phyloP scores from a whole-genome alignment of 1,140 invertebrate species.

The Meloidogyne hapla region DNA sequence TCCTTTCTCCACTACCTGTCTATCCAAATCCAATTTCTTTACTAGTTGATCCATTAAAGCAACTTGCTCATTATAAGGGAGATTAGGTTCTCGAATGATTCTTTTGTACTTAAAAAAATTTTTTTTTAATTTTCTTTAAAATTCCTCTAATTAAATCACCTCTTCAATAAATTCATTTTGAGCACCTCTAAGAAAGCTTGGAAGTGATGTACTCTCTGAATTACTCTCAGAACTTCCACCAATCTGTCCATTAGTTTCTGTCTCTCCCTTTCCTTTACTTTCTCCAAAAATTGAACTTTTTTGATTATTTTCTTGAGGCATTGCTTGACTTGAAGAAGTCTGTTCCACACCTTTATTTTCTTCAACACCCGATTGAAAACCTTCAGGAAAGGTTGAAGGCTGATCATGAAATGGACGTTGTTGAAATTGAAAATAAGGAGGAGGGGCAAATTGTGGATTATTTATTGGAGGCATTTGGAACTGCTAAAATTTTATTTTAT shows the following conservation, averaged over 20 bases:
- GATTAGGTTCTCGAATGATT: slow-evolving; percentile 45
- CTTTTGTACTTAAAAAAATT: slow-evolving; percentile 39
- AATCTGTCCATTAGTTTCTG: no score
- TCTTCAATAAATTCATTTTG: slow-evolving; percentile 34
- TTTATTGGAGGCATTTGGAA: neutral
- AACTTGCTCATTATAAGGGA: slow-evolving; percentile 40
- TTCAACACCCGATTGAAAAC: neutral
- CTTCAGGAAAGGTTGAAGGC: neutral
- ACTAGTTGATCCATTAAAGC: slow-evolving; percentile 42
- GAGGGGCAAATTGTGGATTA: neutral
- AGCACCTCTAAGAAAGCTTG: slow-evolving; percentile 39
- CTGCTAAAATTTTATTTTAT: neutral
- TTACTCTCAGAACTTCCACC: neutral
- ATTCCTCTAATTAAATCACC: slow-evolving; percentile 22
- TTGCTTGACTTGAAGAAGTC: neutral
- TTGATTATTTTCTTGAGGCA: neutral
- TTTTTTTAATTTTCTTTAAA: neutral
- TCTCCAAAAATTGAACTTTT: neutral
- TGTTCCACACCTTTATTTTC: neutral
- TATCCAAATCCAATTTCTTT: slow-evolving; percentile 27
- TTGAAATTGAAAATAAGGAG: slow-evolving; percentile 1
- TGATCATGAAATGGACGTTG: slow-evolving; percentile 5
- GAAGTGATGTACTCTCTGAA: slow-evolving; percentile 14
- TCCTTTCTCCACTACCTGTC: slow-evolving; percentile 25
- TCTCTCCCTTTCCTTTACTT: neutral